Base-by-base conservation (phyloP, 2,113 vertebrate species). In the Atrichornis clamosus region DNA sequence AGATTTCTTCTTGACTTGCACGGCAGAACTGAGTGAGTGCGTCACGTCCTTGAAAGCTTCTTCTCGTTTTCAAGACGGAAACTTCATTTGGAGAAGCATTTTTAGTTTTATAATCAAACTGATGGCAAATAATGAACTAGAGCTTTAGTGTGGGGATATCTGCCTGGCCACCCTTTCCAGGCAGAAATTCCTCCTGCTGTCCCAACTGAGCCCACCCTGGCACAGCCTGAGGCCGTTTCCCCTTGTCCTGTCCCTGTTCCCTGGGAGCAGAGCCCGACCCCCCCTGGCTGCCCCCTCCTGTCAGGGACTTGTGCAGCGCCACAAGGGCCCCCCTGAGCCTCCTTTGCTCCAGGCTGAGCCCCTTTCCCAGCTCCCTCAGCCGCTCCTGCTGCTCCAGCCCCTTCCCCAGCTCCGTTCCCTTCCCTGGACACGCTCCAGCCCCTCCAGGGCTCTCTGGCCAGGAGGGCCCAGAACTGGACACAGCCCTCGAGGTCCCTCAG, bases 11-110 rank as follows among this genome's bases (percentile, higher is more conserved):
- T 55, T 6, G 28, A 58, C 41, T 16, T 3, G 8, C 42, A 19
- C 0, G 1, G 26, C 32, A 53, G n/a, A 70, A 28, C 39, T 20
- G 20, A 53, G 17, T 4, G 10, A 60, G 47, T 2, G 8, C 52
- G 41, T 21, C n/a, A 8, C 9, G n/a, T 20, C 41, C 13, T 32
- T 62, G 24, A 58, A 82, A 90, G 26, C 7, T 12, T 58, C 53
- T 33, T 42, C 58, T 56, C 3, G 3, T 21, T 65, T 77, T 50
- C 27, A 17, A 39, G 33, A 46, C 12, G 37, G 33, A 75, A 87
- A 50, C 35, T 74, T 39, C 14, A 39, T 33, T 49, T 13, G 11
- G 33, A 85, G 52, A 78, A 87, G 21, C 2, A 1, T 27, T 88
- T 83, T 83, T 30, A 26, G 5, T 23, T 88, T 74, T 62, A 18